Conservation (phyloP, 2,797 vertebrate genomes). For the Geotrypetes seraphini region DNA sequence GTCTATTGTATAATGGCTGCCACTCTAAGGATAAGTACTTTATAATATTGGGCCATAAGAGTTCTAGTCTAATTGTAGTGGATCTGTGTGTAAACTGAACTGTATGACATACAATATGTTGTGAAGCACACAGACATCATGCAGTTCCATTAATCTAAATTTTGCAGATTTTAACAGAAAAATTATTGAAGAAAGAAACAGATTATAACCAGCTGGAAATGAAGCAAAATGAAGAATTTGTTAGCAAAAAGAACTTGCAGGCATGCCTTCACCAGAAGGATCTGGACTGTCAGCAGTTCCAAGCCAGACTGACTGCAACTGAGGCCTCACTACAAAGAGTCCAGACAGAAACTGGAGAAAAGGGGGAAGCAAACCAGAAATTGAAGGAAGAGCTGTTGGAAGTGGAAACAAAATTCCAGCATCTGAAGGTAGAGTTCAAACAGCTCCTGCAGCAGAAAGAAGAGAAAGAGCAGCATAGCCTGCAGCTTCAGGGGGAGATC, state of each 20-base stretch:
- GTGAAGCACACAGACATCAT: too few species aligned
- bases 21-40: too few species aligned
- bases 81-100: too few species aligned
- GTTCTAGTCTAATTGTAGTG: too few species aligned
- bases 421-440: slow-evolving; percentile 83
- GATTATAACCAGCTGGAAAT: slow-evolving; percentile 74
- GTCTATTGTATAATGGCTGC: too few species aligned
- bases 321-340: slow-evolving; percentile 69
- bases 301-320: slow-evolving; percentile 57
- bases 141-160: slow-evolving; percentile 5
- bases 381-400: slow-evolving; percentile 75
- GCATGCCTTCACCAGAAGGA: slow-evolving; percentile 75
- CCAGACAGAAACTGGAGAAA: slow-evolving; percentile 67
- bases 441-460: slow-evolving; percentile 88
- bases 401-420: slow-evolving; percentile 75
- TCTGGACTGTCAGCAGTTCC: slow-evolving; percentile 79
- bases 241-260: slow-evolving; percentile 67
- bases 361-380: slow-evolving; percentile 58
- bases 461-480: slow-evolving; percentile 80
- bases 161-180: slow-evolving; percentile 69
- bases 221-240: slow-evolving; percentile 57
- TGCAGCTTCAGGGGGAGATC: slow-evolving; percentile 85
- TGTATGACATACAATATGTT: too few species aligned
- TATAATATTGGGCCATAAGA: too few species aligned
- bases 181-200: slow-evolving; percentile 69